A percentile compares a stretch with the other conserved stretches of the same genome.
These are phyloP conservation scores for Heterochromis multidens DNA, from an alignment of 2,113 vertebrate genomes.

Conservation along the genomic window DNA sequence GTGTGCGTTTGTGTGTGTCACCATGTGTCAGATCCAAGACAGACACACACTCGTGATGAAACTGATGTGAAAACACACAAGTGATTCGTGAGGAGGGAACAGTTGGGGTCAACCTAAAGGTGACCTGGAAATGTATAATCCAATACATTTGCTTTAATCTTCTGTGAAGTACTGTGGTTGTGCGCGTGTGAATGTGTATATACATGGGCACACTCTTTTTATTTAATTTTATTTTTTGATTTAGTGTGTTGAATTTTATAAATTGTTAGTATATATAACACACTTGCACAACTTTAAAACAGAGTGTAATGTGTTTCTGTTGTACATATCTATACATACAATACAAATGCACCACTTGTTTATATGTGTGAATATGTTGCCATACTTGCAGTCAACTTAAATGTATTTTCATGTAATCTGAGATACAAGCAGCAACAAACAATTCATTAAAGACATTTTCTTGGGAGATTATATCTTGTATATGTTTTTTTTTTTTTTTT, in stretches of 20 bases:
- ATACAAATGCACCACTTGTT: constrained; percentile 78
- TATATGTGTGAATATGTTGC: constrained; percentile 79
- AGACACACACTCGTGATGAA: neutral
- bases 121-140: constrained; percentile 69
- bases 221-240: constrained; percentile 36
- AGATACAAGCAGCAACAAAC: constrained; percentile 75
- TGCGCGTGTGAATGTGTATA: constrained; percentile 75
- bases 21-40: constrained; percentile 24
- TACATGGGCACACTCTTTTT: constrained; percentile 70
- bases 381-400: constrained; percentile 76
- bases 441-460: constrained; percentile 80
- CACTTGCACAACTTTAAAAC: constrained; percentile 76
- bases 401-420: constrained; percentile 81
- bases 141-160: constrained; percentile 77
- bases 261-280: constrained; percentile 76
- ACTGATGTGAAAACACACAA: constrained; percentile 14
- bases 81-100: constrained; percentile 7
- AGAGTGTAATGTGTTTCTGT: constrained; percentile 75
- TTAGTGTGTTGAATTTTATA: constrained; percentile 75
- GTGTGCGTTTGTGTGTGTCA: neutral
- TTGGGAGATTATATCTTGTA: constrained; percentile 62
- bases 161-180: constrained; percentile 76
- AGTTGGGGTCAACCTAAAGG: constrained; percentile 13
- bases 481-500: neutral
- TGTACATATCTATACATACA: constrained; percentile 77